Conservation (phyloP, 2,888 invertebrate species). For the Pycnomerus fuliginosus region DNA sequence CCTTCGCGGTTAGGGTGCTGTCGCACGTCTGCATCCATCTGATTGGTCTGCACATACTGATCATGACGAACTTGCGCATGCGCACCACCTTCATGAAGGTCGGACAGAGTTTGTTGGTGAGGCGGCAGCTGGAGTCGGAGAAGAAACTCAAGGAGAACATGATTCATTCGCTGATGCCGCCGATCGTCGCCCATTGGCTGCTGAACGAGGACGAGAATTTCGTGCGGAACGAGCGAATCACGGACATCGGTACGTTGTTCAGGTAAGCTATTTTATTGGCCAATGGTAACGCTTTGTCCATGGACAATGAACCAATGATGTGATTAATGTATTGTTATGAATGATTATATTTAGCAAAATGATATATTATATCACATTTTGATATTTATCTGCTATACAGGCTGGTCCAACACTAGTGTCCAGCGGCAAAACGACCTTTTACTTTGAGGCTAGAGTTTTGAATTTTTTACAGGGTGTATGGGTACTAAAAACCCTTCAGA, state of each 20-base stretch:
- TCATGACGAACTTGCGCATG: conserved; percentile 91
- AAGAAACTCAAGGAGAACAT: conserved; percentile 94
- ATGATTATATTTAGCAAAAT: too few relatives aligned
- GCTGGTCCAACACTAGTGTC: too few relatives aligned
- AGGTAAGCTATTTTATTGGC: too few relatives aligned
- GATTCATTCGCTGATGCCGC: conserved; percentile 98
- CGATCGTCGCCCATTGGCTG: conserved; percentile 83
- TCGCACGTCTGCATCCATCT: conserved; percentile 88
- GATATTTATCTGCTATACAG: too few relatives aligned
- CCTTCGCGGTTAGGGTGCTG: conserved; percentile 69
- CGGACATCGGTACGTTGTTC: conserved; percentile 78
- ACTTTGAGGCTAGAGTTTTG: too few relatives aligned
- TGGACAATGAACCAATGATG: too few relatives aligned
- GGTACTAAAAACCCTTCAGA: too few relatives aligned
- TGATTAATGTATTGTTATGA: too few relatives aligned
- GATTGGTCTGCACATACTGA: conserved; percentile 88
- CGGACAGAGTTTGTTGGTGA: conserved; percentile 87
- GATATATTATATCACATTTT: too few relatives aligned
- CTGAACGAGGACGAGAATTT: conserved; percentile 69
- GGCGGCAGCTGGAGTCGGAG: conserved; percentile 88
- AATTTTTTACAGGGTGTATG: too few relatives aligned
- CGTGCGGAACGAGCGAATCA: conserved; percentile 60
- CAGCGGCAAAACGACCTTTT: too few relatives aligned
- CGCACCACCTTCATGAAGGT: conserved; percentile 96
- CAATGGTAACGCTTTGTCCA: too few relatives aligned